Conservation (phyloP, 2,797 vertebrate genomes). For the Valencia hispanica region DNA sequence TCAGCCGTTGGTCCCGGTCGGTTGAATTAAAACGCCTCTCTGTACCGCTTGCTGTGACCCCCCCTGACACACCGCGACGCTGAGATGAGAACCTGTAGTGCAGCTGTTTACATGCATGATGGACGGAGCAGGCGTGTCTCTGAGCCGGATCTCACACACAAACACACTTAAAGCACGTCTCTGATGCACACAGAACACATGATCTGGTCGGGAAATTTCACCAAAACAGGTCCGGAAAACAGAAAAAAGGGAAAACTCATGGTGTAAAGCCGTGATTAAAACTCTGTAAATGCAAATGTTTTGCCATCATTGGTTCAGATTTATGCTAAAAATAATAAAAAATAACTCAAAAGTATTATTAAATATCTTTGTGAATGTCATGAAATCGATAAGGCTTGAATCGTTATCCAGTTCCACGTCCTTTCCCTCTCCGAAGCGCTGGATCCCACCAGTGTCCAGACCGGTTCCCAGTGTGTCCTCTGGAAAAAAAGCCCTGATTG, state of each 20-base stretch:
- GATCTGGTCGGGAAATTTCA: slow-evolving; percentile 34
- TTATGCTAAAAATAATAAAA: slow-evolving; percentile 54
- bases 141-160: slow-evolving; percentile 24
- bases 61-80: slow-evolving; percentile 4
- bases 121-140: slow-evolving; percentile 43
- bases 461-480: slow-evolving; percentile 32
- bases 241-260: slow-evolving; percentile 51
- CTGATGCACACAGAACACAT: slow-evolving; percentile 40
- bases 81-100: slow-evolving; percentile 39
- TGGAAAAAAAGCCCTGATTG: slow-evolving; percentile 80
- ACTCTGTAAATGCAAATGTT: slow-evolving; percentile 44
- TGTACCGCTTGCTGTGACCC: slow-evolving; percentile 29
- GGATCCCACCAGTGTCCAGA: slow-evolving; percentile 20
- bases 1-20: slow-evolving; percentile 50
- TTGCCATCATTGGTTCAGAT: slow-evolving; percentile 65
- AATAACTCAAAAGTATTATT: slow-evolving; percentile 57
- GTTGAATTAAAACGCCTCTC: background rate
- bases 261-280: slow-evolving; percentile 63
- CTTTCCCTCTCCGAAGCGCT: slow-evolving; percentile 16
- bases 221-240: slow-evolving; percentile 52
- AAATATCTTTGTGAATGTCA: slow-evolving; percentile 77
- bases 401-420: slow-evolving; percentile 61
- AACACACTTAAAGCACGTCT: slow-evolving; percentile 18
- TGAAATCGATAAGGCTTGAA: slow-evolving; percentile 77
- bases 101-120: slow-evolving; percentile 60